phyloP scores from a whole-genome alignment of 2,113 vertebrate species.

The Ifrita kowaldi region DNA sequence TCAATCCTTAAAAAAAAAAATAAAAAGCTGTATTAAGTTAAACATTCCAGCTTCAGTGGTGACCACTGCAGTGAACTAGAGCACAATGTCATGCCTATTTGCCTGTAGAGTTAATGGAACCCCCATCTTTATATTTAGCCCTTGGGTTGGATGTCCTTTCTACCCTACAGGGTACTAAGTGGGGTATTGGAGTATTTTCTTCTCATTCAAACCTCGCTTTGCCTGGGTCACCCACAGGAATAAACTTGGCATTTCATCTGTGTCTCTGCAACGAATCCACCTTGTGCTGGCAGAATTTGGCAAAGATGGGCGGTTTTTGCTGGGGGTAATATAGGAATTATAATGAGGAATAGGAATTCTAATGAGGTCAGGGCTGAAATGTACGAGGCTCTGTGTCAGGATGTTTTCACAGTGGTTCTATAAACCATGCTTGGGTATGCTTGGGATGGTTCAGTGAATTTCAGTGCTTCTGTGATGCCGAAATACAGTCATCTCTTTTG shows the following conservation, averaged over 20 bases:
- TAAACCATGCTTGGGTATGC: background rate
- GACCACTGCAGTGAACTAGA: background rate
- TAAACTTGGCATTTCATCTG: background rate
- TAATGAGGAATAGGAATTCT: background rate
- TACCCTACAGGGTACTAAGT: rapidly evolving
- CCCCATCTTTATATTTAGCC: background rate
- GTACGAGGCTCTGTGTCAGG: background rate
- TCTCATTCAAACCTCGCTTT: background rate
- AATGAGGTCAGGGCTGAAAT: background rate
- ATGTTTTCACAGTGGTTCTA: background rate
- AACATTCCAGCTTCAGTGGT: background rate
- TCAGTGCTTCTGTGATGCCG: background rate
- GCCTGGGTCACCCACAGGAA: background rate
- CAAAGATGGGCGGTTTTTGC: background rate
- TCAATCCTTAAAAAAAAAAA: background rate
- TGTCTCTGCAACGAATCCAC: background rate
- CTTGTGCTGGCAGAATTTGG: background rate
- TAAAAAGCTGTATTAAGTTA: background rate
- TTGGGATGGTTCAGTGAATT: background rate
- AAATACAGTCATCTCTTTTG: background rate
- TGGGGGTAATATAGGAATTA: background rate
- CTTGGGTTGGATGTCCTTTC: rapidly evolving
- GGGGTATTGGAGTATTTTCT: background rate
- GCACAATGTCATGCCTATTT: background rate
- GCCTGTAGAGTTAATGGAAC: background rate